Percentiles rank a stretch among this genome's conserved stretches.
Evolutionary conservation across 2,113 vertebrate genomes (phyloP).

Genomic region (Calypte anna): DNA sequence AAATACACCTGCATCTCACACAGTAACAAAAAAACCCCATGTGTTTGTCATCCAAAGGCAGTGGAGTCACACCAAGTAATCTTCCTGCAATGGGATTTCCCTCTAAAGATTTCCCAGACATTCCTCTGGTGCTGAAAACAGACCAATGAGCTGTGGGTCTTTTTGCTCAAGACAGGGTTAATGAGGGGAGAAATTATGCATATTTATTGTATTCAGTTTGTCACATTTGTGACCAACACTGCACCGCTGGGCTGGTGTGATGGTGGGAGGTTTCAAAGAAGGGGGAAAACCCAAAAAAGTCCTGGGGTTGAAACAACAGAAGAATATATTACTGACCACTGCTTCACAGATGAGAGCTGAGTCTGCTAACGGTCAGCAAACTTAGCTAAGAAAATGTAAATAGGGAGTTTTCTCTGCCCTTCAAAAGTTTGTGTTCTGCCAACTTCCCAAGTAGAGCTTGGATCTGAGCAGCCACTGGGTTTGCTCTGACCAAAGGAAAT

Average conservation of each 20-base stretch:
- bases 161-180: background rate
- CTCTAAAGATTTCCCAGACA: background rate
- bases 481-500: background rate
- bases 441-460: background rate
- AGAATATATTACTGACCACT: background rate
- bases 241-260: background rate
- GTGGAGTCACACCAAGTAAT: background rate
- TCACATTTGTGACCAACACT: background rate
- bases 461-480: background rate
- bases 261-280: background rate
- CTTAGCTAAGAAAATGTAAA: background rate
- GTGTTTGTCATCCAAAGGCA: background rate
- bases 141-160: background rate
- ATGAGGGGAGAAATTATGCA: background rate
- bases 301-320: background rate
- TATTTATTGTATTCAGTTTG: accelerated
- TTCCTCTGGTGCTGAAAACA: background rate
- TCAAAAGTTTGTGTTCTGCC: background rate
- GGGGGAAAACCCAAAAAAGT: too few species aligned
- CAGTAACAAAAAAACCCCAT: background rate
- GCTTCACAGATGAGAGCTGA: background rate
- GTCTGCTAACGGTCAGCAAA: background rate
- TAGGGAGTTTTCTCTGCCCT: background rate
- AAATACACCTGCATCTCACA: background rate
- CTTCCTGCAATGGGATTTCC: background rate